Evolutionary conservation across 2,113 vertebrate species (phyloP).

Genomic region (Brachypodius melanocephalos): DNA sequence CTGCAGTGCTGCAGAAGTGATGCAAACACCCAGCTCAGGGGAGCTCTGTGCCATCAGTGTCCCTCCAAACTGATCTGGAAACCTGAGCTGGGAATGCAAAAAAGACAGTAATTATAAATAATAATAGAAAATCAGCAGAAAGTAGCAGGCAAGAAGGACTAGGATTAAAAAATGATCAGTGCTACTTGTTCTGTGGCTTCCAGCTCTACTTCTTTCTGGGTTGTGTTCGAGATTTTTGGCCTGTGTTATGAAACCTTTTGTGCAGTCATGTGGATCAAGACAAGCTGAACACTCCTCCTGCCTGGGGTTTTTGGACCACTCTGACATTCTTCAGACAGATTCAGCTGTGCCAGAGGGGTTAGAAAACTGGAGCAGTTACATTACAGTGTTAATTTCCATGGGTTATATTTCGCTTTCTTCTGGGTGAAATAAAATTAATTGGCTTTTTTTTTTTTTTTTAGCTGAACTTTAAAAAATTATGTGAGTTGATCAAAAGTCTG

Average conservation of each 20-base stretch:
- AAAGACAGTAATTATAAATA: neutral
- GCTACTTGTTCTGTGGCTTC: neutral
- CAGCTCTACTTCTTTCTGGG: neutral
- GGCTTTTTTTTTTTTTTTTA: neutral
- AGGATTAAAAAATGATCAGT: neutral
- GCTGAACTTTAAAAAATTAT: neutral
- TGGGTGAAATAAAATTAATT: neutral
- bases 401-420: neutral
- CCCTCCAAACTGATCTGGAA: neutral
- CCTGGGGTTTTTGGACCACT: neutral
- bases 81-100: neutral
- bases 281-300: neutral
- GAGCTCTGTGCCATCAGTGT: neutral
- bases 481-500: neutral
- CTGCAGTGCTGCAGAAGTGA: neutral
- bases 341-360: neutral
- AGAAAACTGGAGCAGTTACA: neutral
- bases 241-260: neutral
- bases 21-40: rapidly evolving
- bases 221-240: neutral
- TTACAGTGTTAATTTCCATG: neutral
- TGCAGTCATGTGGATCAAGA: neutral
- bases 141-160: neutral
- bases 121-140: neutral
- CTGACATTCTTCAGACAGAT: neutral